These are phyloP conservation scores for Clamator glandarius DNA, from an alignment of 2,797 vertebrate genomes.

Conservation along the genomic window DNA sequence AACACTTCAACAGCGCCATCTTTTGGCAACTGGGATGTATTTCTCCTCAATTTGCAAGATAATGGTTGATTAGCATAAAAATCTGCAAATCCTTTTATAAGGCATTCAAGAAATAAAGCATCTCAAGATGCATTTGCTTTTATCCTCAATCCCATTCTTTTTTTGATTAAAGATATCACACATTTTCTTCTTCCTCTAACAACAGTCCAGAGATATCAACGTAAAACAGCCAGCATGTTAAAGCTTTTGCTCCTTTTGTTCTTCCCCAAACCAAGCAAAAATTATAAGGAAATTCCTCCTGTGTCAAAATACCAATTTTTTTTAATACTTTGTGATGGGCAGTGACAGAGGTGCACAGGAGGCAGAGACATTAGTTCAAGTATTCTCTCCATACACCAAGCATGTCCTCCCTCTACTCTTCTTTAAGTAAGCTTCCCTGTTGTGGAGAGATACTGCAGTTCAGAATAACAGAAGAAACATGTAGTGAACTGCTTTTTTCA, in stretches of 20 bases:
- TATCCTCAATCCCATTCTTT: not conserved
- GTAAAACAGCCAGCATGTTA: not conserved
- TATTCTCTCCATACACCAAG: not conserved
- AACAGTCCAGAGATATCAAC: not conserved
- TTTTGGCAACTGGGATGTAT: constrained; percentile 56
- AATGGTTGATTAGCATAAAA: not conserved
- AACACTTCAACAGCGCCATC: constrained; percentile 78
- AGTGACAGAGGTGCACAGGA: not conserved
- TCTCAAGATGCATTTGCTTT: not conserved
- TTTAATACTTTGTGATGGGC: not conserved
- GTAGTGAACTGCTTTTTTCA: not conserved
- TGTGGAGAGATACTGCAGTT: not conserved
- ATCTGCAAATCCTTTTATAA: not conserved
- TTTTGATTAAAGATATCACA: not conserved
- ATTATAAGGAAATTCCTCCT: not conserved
- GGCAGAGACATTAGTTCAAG: not conserved
- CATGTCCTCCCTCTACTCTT: not conserved
- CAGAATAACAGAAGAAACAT: not conserved
- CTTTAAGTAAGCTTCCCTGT: not conserved
- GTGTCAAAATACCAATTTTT: not conserved
- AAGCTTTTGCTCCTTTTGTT: not conserved
- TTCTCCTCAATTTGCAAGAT: not conserved
- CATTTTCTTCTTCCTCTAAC: not conserved
- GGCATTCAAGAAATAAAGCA: not conserved
- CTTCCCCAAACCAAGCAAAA: not conserved